These are phyloP conservation scores for Neotoxoptera formosana DNA, from an alignment of 1,140 invertebrate genomes.

Conservation along the genomic window DNA sequence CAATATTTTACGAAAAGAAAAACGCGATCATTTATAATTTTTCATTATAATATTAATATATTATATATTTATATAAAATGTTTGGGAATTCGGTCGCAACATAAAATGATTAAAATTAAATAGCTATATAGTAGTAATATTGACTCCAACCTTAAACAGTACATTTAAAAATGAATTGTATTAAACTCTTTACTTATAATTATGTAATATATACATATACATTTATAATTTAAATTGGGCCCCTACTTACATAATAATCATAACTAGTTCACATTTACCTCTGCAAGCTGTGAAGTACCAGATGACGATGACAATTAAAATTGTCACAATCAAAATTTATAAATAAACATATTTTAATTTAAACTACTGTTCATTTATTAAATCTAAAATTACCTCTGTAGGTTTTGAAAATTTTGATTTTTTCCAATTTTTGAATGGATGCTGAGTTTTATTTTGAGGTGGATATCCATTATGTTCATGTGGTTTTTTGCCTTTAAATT, in stretches of 20 bases:
- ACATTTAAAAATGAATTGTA: background rate
- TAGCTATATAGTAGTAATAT: too few species aligned
- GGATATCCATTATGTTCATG: too few species aligned
- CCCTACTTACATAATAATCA: background rate
- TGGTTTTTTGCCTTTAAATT: too few species aligned
- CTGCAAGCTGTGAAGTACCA: background rate
- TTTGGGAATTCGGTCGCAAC: too few species aligned
- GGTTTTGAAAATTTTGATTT: too few species aligned
- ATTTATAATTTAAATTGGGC: background rate
- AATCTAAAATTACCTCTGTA: background rate
- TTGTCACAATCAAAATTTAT: background rate
- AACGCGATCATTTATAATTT: too few species aligned
- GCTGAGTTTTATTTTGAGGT: too few species aligned
- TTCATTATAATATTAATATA: too few species aligned
- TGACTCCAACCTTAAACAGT: background rate
- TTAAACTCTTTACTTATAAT: background rate
- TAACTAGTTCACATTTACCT: background rate
- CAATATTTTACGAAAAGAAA: too few species aligned
- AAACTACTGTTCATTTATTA: background rate
- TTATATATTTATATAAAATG: too few species aligned
- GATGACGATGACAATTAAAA: background rate
- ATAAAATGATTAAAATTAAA: too few species aligned
- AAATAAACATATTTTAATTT: background rate
- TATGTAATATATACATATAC: background rate
- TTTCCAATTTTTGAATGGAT: too few species aligned